Evolutionary conservation across 2,888 invertebrate genomes (phyloP).

Genomic region (Synanthedon myopaeformis): DNA sequence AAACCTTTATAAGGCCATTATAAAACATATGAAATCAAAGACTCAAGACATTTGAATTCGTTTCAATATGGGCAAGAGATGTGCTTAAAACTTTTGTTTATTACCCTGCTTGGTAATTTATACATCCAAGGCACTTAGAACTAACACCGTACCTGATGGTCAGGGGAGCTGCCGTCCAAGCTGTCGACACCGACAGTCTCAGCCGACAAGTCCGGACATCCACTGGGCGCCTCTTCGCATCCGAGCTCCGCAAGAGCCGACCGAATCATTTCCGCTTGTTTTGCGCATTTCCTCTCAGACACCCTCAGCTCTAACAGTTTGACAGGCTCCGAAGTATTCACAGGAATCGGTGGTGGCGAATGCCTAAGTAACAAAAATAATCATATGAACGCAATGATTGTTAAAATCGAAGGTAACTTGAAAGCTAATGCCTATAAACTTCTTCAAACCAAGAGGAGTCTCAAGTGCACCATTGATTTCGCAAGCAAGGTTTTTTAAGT

Average conservation of each 20-base stretch:
- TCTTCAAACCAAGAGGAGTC: no score
- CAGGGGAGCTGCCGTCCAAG: constrained; percentile 73
- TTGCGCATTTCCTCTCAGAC: constrained; percentile 84
- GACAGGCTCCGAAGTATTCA: constrained; percentile 68
- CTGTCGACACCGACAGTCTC: constrained; percentile 76
- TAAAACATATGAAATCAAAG: no score
- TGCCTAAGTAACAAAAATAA: constrained; percentile 27
- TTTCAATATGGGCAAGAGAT: not conserved
- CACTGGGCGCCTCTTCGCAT: constrained; percentile 88
- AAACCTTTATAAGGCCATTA: no score
- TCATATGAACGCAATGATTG: not conserved
- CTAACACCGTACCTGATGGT: constrained; percentile 71
- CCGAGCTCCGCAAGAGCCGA: constrained; percentile 88
- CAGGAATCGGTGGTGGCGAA: constrained; percentile 61
- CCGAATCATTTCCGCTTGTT: constrained; percentile 85
- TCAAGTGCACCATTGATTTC: no score
- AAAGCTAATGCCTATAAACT: no score
- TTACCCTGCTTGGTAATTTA: not conserved
- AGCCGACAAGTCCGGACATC: constrained; percentile 84
- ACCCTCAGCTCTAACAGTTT: constrained; percentile 85
- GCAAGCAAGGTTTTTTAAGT: no score
- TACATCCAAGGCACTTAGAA: not conserved
- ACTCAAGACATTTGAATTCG: not conserved
- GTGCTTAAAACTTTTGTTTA: not conserved
- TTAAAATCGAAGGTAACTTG: no score